Base-by-base conservation (phyloP, 2,113 vertebrate species). In the Hydrochoerus hydrochaeris region DNA sequence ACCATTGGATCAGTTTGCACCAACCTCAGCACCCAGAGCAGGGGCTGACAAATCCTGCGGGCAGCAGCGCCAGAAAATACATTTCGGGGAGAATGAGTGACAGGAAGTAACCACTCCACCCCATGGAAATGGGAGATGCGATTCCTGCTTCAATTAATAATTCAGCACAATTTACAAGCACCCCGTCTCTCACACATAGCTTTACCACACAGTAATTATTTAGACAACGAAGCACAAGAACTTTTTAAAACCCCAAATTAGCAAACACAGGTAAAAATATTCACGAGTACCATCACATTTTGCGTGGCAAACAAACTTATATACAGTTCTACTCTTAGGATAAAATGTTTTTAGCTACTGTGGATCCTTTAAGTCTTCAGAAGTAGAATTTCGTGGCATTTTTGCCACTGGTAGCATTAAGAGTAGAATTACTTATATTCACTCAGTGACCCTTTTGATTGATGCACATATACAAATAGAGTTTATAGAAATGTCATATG, bases 401-500 rank as follows among this genome's bases (percentile, higher is more conserved):
- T 95, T 95, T 86, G n/a, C 95, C 96, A 92, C 46, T 91, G 41
- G 13, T 73, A 52, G 88, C 65, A 94, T 75, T 78, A 85, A 93
- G 60, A 60, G 54, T 19, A 91, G 38, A 84, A 83, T 73, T 22
- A 69, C 26, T 86, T 89, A 69, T 5, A 85, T 86, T 86, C 87
- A 67, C 44, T 91, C 86, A 88, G 38, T 95, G 86, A 95, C 49
- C 49, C 57, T 88, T 84, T 81, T 94, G 86, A 95, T 5, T 91
- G 77, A 93, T 92, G 90, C n/a, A 35, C 49, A 93, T 58, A 86
- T 63, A 49, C 80, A 95, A 93, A 88, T 85, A 92, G 85, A 96
- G 80, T 95, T 84, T 95, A 90, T 84, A 54, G 63, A 97, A 97
- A 95, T 96, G 52, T 38, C 63, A 80, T 80, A 67, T 16, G 62